Evolutionary conservation across 2,888 invertebrate genomes (phyloP).

Genomic region (Tenthredo notha): DNA sequence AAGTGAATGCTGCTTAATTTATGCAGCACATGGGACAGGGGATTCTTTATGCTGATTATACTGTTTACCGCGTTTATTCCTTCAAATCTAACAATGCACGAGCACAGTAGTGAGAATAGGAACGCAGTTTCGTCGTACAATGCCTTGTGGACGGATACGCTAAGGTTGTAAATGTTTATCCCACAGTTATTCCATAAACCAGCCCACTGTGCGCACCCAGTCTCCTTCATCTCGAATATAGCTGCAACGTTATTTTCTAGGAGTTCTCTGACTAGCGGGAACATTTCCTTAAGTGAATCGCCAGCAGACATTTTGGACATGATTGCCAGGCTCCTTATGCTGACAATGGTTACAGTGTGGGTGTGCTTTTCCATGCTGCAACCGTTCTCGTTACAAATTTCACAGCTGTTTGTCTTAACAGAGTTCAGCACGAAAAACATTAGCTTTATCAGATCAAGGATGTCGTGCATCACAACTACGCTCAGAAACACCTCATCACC

Average conservation of each 20-base stretch:
- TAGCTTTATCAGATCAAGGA: slow-evolving; percentile 59
- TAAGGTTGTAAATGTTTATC: slow-evolving; percentile 67
- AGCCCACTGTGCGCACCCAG: slow-evolving; percentile 65
- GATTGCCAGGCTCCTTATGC: slow-evolving; percentile 57
- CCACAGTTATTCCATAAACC: slow-evolving; percentile 66
- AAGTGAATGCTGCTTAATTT: slow-evolving; percentile 64
- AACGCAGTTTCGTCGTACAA: slow-evolving; percentile 62
- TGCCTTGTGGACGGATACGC: slow-evolving; percentile 60
- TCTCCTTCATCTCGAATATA: slow-evolving; percentile 61
- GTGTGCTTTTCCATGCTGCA: slow-evolving; percentile 57
- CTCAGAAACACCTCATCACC: slow-evolving; percentile 55
- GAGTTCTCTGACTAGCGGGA: slow-evolving; percentile 54
- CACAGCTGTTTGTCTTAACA: slow-evolving; percentile 59
- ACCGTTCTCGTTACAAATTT: slow-evolving; percentile 56
- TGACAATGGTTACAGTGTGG: slow-evolving; percentile 55
- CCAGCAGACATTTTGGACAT: slow-evolving; percentile 58
- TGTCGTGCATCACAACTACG: slow-evolving; percentile 56
- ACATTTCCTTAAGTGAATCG: slow-evolving; percentile 58
- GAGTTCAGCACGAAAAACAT: slow-evolving; percentile 57
- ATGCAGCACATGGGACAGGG: slow-evolving; percentile 60
- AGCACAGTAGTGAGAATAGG: slow-evolving; percentile 64
- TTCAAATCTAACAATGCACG: slow-evolving; percentile 62
- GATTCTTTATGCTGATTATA: slow-evolving; percentile 49
- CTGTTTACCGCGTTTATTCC: slow-evolving; percentile 58
- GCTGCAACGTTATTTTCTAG: slow-evolving; percentile 59